Percentiles rank a stretch among this genome's conserved stretches.
These are phyloP conservation scores for Antheraea mylitta DNA, from an alignment of 1,140 invertebrate species.

Conservation along the genomic window DNA sequence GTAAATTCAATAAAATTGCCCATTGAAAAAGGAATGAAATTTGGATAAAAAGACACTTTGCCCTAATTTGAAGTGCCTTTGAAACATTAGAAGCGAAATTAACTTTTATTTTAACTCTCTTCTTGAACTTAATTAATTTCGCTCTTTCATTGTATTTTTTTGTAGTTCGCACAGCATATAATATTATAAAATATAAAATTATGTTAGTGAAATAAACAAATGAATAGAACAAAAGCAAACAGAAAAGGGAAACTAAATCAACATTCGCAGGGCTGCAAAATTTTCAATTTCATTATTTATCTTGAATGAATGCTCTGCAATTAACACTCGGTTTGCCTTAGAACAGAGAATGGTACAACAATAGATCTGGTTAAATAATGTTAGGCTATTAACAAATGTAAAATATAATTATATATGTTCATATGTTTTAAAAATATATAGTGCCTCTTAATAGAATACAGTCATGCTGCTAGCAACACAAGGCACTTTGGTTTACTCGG, in stretches of 20 bases:
- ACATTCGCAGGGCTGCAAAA: slow-evolving; percentile 5
- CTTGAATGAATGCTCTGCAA: neutral
- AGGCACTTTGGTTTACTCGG: slow-evolving; percentile 15
- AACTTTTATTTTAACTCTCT: neutral
- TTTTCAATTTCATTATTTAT: slow-evolving; percentile 10
- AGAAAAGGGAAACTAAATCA: neutral
- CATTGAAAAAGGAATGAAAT: slow-evolving; percentile 1
- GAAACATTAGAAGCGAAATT: slow-evolving; percentile 3
- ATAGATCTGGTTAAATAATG: too few relatives aligned
- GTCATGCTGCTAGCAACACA: neutral
- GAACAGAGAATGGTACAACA: slow-evolving; percentile 12
- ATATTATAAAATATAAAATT: too few relatives aligned
- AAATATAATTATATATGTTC: too few relatives aligned
- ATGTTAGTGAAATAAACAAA: too few relatives aligned
- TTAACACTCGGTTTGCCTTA: slow-evolving; percentile 25
- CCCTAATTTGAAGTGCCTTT: neutral
- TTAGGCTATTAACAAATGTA: too few relatives aligned
- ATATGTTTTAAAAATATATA: too few relatives aligned
- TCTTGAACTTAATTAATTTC: slow-evolving; percentile 1
- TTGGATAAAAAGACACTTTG: slow-evolving; percentile 2
- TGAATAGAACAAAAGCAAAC: slow-evolving; percentile 1
- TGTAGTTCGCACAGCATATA: slow-evolving; percentile 11
- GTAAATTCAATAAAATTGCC: neutral
- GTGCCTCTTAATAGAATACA: too few relatives aligned
- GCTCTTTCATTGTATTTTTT: neutral